Evolutionary conservation across 1,140 invertebrate genomes (phyloP), one percentile per base, ranked within the genome.

Genomic region (Augochlora pura): DNA sequence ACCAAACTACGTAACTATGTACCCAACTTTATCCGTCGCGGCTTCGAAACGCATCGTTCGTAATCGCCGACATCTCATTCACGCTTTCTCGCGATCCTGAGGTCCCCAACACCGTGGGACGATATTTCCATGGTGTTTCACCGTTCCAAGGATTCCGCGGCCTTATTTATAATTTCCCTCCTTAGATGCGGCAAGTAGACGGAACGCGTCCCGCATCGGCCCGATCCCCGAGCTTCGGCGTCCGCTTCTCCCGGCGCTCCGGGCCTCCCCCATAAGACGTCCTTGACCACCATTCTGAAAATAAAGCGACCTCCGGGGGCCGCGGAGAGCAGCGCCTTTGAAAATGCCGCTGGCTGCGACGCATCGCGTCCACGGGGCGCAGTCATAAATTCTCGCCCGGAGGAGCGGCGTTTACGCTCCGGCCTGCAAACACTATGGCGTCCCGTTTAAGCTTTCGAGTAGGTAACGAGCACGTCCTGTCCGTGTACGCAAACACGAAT

Each of bases 381-480:
- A 57, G 46, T n/a, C 32, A 46, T 72, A 72, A 72, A 71, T 54
- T 52, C 57, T n/a, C 46, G n/a, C 27, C 27, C 18, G 6, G 1
- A 0, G 12, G 39, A 77, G 8, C n/a, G 23, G 49, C 65, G 64
- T 76, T 76, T 23, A 9, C 66, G n/a, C n/a, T 49, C 49, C 60
- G 18, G 65, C 60, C 25, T 2, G 42, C 67, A 72, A 65, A 72
- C 60, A 78, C 69, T 21, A 64, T 71, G 27, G 60, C 69, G 25
- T n/a, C 46, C 14, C 64, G 3, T 46, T 77, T 46, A 70, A 72
- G 25, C 68, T 68, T 14, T 27, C 68, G 27, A 27, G 18, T 23
- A 32, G 60, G 49, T 78, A 78, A 78, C 76, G 68, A 78, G 68
- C 76, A 64, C 68, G 76, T 78, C 38, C 60, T 42, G 32, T 71